phyloP scores from a whole-genome alignment of 2,888 invertebrate genomes.

The Leptarthrus brevirostris region DNA sequence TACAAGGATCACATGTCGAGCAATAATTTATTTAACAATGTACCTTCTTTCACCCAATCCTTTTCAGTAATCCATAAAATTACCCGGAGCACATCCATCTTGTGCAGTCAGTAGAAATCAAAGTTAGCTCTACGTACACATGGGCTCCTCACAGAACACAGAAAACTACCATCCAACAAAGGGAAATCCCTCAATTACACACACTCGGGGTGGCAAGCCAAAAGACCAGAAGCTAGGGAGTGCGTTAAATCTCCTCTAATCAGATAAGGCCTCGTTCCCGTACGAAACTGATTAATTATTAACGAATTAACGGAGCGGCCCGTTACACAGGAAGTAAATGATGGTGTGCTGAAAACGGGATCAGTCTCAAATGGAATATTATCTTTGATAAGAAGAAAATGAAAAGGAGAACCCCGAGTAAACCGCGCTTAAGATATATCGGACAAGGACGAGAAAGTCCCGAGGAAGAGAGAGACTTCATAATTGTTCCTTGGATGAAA shows the following conservation, averaged over 20 bases:
- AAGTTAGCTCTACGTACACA: constrained; percentile 8
- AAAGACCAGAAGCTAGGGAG: background rate
- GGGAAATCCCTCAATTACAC: constrained; percentile 51
- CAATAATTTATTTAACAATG: too few species aligned
- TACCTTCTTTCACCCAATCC: too few species aligned
- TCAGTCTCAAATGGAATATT: constrained; percentile 47
- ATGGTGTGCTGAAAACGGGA: constrained; percentile 52
- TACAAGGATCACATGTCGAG: too few species aligned
- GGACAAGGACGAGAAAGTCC: constrained; percentile 3
- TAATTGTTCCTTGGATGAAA: constrained; percentile 52
- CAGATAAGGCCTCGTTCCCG: constrained; percentile 49
- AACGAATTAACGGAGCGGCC: constrained; percentile 50
- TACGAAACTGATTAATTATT: constrained; percentile 53
- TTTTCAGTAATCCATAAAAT: too few species aligned
- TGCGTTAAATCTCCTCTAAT: constrained; percentile 54
- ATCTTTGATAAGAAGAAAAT: constrained; percentile 47
- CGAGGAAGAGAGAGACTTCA: constrained; percentile 28
- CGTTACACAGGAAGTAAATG: constrained; percentile 18
- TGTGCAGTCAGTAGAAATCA: constrained; percentile 26
- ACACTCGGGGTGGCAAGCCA: constrained; percentile 13
- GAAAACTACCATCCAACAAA: constrained; percentile 31
- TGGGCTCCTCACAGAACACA: background rate
- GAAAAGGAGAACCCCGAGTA: constrained; percentile 20
- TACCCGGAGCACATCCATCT: constrained; percentile 18
- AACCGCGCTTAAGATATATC: constrained; percentile 15